Base-by-base conservation (phyloP, 2,888 invertebrate species). In the Colostygia pectinataria region DNA sequence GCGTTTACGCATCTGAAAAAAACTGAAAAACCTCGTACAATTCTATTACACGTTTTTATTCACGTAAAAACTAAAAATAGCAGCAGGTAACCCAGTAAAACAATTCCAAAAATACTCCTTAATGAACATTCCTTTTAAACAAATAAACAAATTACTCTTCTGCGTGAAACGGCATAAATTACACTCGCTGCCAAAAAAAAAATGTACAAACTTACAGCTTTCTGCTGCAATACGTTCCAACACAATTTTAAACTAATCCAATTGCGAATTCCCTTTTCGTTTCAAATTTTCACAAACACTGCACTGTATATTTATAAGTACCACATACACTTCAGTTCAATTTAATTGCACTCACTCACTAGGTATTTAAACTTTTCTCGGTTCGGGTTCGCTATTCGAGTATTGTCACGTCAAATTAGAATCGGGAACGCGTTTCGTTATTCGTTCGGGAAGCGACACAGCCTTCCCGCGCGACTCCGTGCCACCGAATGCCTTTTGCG, bases 401-500 rank as follows among this genome's bases (percentile, higher is more conserved):
- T 9, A 20, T 36, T 39, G 46, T 49, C 39, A 38, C 42, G 48
- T 28, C 23, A 12, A 25, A 29, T 43, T 40, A 24, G 13, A 20
- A 37, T 34, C 13, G 29, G 32, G 29, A 27, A 31, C 44, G 46
- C 4, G 14, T 20, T 34, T 18, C 31, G 39, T 33, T 39, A n/a
- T n/a, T 9, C 32, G 25, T 41, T 32, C 47, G 46, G 31, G 37
- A 39, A 12, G 24, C 36, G 44, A 58, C 58, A 42, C 63, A 58
- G 54, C 61, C 58, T 57, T 8, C 34, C 59, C 32, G 48, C 38
- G 28, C 45, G 51, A 36, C 27, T 40, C 65, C 65, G 59, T 39
- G 39, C 45, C 48, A 68, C 72, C 76, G 83, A 85, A 80, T 88
- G 84, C 80, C 80, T 77, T 84, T 77, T 89, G 89, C 89, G 89